phyloP scores from a whole-genome alignment of 2,113 vertebrate genomes.

The Brachypodius melanocephalos region DNA sequence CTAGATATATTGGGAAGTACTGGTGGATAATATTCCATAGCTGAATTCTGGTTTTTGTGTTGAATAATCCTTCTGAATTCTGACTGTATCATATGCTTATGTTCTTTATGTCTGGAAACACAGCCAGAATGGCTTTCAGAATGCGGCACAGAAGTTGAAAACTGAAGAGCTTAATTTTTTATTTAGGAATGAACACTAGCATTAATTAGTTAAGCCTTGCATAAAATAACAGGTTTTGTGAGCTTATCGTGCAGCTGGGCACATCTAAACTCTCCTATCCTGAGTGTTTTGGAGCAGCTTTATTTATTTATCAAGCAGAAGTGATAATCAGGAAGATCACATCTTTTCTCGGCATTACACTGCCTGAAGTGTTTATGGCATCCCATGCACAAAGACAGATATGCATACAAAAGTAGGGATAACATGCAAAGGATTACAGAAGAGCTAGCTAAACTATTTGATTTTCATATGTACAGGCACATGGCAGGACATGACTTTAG shows the following conservation, averaged over 20 bases:
- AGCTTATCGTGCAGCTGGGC: background rate
- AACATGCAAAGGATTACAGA: background rate
- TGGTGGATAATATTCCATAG: background rate
- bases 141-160: background rate
- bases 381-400: background rate
- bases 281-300: background rate
- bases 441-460: background rate
- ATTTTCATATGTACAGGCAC: background rate
- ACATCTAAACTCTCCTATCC: background rate
- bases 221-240: background rate
- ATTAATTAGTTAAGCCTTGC: conserved; percentile 10
- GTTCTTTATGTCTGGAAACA: background rate
- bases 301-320: conserved; percentile 7
- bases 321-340: background rate
- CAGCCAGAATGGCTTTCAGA: background rate
- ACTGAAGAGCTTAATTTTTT: conserved; percentile 7
- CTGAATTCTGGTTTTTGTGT: background rate
- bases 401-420: background rate
- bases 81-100: background rate
- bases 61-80: background rate
- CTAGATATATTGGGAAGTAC: background rate
- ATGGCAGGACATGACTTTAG: background rate
- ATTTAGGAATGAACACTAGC: background rate
- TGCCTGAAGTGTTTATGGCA: background rate
- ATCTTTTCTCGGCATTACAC: background rate